phyloP scores from a whole-genome alignment of 2,888 invertebrate genomes.

The Apamea monoglypha region DNA sequence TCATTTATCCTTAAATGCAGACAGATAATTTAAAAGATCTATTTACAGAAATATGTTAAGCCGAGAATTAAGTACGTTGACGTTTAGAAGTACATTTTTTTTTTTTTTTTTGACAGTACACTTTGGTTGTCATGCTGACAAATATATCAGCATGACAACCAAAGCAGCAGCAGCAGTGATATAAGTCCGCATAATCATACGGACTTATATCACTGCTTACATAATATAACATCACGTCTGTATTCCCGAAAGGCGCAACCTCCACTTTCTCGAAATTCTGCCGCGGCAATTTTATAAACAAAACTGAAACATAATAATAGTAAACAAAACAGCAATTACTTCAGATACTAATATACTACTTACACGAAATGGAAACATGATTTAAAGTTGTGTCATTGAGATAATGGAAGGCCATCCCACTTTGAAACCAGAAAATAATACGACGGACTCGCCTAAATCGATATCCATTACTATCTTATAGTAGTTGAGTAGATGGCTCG shows the following conservation, averaged over 20 bases:
- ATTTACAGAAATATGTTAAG: neutral
- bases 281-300: neutral
- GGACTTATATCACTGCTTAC: too few species aligned
- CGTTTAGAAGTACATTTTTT: neutral
- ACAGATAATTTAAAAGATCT: neutral
- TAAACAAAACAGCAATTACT: constrained; percentile 60
- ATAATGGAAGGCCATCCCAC: constrained; percentile 62
- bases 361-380: constrained; percentile 63
- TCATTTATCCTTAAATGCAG: neutral
- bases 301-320: constrained; percentile 25
- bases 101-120: neutral
- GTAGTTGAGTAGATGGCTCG: neutral
- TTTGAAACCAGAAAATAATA: constrained; percentile 30
- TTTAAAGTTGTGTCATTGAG: constrained; percentile 65
- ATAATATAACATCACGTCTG: neutral
- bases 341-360: constrained; percentile 54
- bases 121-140: neutral
- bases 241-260: too few species aligned
- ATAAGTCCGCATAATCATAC: too few species aligned
- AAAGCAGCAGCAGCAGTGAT: too few species aligned
- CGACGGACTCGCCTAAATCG: constrained; percentile 1
- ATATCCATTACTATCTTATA: constrained; percentile 36
- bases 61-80: too few species aligned
- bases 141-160: too few species aligned
- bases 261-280: neutral